These are phyloP conservation scores for Pseudochromis fuscus DNA, from an alignment of 2,797 vertebrate species.

Conservation along the genomic window DNA sequence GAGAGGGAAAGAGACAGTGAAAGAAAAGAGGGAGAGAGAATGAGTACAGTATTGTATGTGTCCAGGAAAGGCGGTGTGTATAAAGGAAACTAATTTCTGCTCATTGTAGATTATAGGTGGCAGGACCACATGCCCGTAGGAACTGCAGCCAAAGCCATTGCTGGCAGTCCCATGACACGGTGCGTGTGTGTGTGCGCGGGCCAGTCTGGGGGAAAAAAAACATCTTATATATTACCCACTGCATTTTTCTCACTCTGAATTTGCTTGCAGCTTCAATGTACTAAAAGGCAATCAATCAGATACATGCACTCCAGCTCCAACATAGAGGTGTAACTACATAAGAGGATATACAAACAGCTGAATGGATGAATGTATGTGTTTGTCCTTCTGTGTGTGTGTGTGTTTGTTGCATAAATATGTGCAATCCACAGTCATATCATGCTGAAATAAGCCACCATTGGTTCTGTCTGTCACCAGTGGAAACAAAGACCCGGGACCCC, in stretches of 20 bases:
- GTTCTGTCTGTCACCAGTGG: conserved; percentile 58
- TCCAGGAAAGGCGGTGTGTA: conserved; percentile 37
- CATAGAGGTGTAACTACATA: conserved; percentile 26
- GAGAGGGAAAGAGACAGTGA: background rate
- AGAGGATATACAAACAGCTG: conserved; percentile 10
- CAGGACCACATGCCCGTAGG: conserved; percentile 63
- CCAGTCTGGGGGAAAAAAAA: conserved; percentile 7
- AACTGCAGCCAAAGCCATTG: conserved; percentile 62
- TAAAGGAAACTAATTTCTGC: conserved; percentile 70
- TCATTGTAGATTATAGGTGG: conserved; percentile 75
- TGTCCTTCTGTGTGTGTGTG: conserved; percentile 25
- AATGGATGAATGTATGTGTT: conserved; percentile 10
- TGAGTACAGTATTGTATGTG: conserved; percentile 43
- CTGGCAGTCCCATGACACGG: conserved; percentile 62
- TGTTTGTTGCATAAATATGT: conserved; percentile 36
- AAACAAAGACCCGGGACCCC: conserved; percentile 65
- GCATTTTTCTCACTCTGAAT: conserved; percentile 21
- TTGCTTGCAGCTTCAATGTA: conserved; percentile 31
- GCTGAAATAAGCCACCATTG: conserved; percentile 33
- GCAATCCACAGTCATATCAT: conserved; percentile 60
- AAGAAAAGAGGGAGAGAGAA: conserved; percentile 3
- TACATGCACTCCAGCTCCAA: conserved; percentile 24
- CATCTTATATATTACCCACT: conserved; percentile 12
- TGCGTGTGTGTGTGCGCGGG: conserved; percentile 15
- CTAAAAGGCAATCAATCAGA: conserved; percentile 37